phyloP scores from a whole-genome alignment of 2,113 vertebrate genomes.

The Dissostichus mawsoni region DNA sequence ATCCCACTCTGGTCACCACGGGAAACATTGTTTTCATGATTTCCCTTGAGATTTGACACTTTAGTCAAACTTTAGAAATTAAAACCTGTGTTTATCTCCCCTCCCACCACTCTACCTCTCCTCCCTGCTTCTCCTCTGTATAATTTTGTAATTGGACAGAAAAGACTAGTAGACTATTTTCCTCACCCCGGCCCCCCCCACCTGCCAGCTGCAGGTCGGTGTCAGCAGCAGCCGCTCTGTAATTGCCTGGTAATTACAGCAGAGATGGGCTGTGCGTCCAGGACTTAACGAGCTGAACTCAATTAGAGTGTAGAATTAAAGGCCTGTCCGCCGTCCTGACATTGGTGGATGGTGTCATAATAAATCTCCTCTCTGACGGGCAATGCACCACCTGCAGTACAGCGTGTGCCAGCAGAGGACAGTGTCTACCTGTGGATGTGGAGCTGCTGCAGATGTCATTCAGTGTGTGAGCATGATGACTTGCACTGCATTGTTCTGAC shows the following conservation, averaged over 20 bases:
- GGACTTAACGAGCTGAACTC: conserved; percentile 71
- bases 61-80: conserved; percentile 18
- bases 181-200: too few relatives aligned
- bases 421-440: conserved; percentile 25
- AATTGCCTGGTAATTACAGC: conserved; percentile 71
- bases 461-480: conserved; percentile 54
- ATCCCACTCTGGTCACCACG: background rate
- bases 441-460: background rate
- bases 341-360: conserved; percentile 34
- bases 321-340: conserved; percentile 60
- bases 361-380: conserved; percentile 27
- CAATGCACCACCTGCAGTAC: conserved; percentile 3
- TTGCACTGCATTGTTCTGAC: conserved; percentile 52
- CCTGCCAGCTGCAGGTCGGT: conserved; percentile 48
- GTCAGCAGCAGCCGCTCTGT: conserved; percentile 48
- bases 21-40: conserved; percentile 31
- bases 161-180: conserved; percentile 1
- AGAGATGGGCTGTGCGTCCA: conserved; percentile 39
- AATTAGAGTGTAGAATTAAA: conserved; percentile 67
- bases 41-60: conserved; percentile 27
- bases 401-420: conserved; percentile 64
- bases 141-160: conserved; percentile 53
- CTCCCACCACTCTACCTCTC: background rate
- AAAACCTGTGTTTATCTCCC: conserved; percentile 14
- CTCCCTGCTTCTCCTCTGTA: conserved; percentile 4